Evolutionary conservation across 2,888 invertebrate genomes (phyloP), one percentile per base, ranked within the genome.

Genomic region (Synergus laeviventris): DNA sequence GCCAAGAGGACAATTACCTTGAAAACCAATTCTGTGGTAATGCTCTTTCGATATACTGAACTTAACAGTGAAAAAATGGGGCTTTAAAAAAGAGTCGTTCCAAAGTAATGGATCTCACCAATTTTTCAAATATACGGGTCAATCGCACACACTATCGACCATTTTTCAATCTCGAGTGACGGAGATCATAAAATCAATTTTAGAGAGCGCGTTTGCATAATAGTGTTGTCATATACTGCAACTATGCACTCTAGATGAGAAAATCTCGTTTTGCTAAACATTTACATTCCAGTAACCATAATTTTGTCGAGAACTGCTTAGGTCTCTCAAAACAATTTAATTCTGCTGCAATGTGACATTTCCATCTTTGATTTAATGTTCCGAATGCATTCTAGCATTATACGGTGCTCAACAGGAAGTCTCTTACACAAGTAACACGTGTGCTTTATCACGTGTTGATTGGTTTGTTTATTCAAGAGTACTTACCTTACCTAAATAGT

Each of bases 381-480:
- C 9, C 9, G 49, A 49, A n/a, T n/a, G 49, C 2, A 49, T 49
- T 9, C n/a, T 18, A 9, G n/a, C 9, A 9, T 49, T 9, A n/a
- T n/a, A 18, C 0, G 8, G 0, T n/a, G 9, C n/a, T n/a, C n/a
- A 49, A n/a, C 1, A 49, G 2, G n/a, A 49, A 18, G 49, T 49
- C 18, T 54, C 0, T 54, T 54, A 11, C 9, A 11, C 54, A 24
- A 0, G 24, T 11, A n/a, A 36, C n/a, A 49, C 31, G 49, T 54
- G 4, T 49, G n/a, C 36, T 49, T 31, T 36, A 49, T 54, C 11
- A 49, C 49, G 49, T 70, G 70, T 70, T 70, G 36, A 70, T 70
- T 45, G 31, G 70, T 70, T 54, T 70, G 49, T 70, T 70, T 54
- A 49, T 49, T 70, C 31, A 70, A 49, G 36, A 70, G 70, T 49